These are phyloP conservation scores for Eulemur macaco DNA, from an alignment of 2,113 vertebrate genomes.

Conservation along the genomic window DNA sequence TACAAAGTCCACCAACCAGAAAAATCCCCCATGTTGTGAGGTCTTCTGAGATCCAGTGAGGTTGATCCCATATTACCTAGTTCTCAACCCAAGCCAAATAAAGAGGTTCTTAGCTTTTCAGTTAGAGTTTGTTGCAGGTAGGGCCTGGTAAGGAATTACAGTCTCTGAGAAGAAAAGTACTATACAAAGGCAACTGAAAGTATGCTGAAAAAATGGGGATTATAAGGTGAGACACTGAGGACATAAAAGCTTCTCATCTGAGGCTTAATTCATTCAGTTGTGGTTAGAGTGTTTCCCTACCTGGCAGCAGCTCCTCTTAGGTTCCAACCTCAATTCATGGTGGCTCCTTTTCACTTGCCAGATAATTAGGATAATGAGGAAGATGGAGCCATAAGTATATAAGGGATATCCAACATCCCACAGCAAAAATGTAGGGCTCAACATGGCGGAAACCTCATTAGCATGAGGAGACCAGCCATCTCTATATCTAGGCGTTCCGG, in stretches of 20 bases:
- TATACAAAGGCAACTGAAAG: neutral
- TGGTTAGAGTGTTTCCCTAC: constrained; percentile 44
- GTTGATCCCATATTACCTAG: neutral
- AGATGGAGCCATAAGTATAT: constrained; percentile 51
- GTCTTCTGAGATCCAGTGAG: neutral
- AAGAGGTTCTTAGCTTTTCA: neutral
- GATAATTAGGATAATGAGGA: constrained; percentile 59
- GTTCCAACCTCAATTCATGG: neutral
- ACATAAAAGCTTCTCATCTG: neutral
- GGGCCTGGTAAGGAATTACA: neutral
- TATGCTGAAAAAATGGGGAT: neutral
- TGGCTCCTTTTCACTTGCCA: constrained; percentile 61
- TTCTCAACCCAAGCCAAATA: neutral
- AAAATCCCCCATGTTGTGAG: neutral
- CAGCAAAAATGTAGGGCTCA: neutral
- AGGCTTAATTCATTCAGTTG: neutral
- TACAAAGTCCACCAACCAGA: neutral
- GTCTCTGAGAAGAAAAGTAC: neutral
- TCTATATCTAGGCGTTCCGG: neutral
- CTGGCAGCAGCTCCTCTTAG: constrained; percentile 38
- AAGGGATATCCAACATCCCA: neutral
- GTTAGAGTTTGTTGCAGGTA: neutral
- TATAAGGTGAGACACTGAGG: neutral
- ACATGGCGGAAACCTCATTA: constrained; percentile 50
- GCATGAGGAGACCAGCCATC: constrained; percentile 37